Percentiles rank a stretch among this genome's conserved stretches.
These are phyloP conservation scores for Brachyistius frenatus DNA, from an alignment of 2,113 vertebrate species.

Conservation along the genomic window DNA sequence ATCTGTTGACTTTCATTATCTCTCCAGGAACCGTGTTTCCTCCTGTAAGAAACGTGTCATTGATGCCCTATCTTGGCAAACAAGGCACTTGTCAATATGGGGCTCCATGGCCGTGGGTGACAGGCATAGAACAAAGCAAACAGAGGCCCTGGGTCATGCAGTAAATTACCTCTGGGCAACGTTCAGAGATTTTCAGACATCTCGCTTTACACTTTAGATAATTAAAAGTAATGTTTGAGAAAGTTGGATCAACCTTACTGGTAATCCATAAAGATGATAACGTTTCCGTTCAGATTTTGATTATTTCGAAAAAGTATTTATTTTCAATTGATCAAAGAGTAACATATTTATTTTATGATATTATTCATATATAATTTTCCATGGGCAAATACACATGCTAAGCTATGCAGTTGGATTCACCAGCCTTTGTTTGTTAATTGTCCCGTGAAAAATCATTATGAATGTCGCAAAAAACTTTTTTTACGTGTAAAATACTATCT, in stretches of 20 bases:
- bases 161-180: conserved; percentile 24
- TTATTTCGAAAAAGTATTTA: no score
- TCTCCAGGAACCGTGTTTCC: conserved; percentile 31
- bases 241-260: no score
- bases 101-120: conserved; percentile 9
- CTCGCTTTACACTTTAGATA: not conserved
- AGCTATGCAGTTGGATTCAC: not conserved
- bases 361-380: not conserved
- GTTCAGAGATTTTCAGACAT: conserved; percentile 28
- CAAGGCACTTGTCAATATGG: conserved; percentile 14
- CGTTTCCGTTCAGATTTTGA: no score
- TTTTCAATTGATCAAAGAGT: no score
- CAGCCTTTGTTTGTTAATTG: not conserved
- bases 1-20: conserved; percentile 63
- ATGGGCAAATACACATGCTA: no score
- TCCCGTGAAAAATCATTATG: not conserved
- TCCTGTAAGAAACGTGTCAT: conserved; percentile 13
- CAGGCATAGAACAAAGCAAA: conserved; percentile 29
- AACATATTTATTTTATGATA: no score
- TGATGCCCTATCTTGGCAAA: conserved; percentile 41
- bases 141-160: conserved; percentile 19
- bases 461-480: not conserved
- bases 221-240: no score
- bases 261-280: no score
- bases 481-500: not conserved